Base-by-base conservation (phyloP, 2,888 invertebrate species). In the Phortica okadai region DNA sequence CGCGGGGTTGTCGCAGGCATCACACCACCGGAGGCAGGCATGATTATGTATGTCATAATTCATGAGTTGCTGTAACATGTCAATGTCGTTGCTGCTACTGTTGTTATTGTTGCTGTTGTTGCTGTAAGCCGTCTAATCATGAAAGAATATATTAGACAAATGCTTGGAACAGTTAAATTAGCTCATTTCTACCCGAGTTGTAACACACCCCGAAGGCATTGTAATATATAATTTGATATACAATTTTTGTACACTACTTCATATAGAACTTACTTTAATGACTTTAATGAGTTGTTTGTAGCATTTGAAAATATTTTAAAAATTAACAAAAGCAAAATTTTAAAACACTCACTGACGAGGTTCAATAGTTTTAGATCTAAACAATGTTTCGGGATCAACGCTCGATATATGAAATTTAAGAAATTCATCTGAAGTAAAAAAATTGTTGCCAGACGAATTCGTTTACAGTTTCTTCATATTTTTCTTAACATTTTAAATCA, bases 31-130 rank as follows among this genome's bases (percentile, higher is more conserved):
- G 33, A 33, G 33, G 33, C 33, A 33, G 33, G 33, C 33, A 59
- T 16, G 59, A 25, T 59, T 59, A 25, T 16, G 59, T 66, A 33
- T 66, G 66, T 66, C 66, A 66, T 66, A 66, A 66, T 66, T 66
- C 66, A 66, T 44, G n/a, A 42, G 14, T 14, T 2, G 11, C 33
- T 33, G 33, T 42, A 42, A 42, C n/a, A 41, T 66, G 66, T 66
- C 66, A 66, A 66, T 66, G 66, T 66, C 59, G 0, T 33, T 33
- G 33, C 33, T 33, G 33, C 33, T 5, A 33, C 33, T 33, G 33
- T 33, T 33, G 33, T 33, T 21, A 21, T 21, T 33, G 33, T 33
- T n/a, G n/a, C n/a, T n/a, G n/a, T 33, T 33, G 33, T 33, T 33
- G 0, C 33, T 33, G 33, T 33, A 33, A 33, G 33, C 33, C 1